phyloP scores from a whole-genome alignment of 2,797 vertebrate genomes.

The Euthynnus affinis region DNA sequence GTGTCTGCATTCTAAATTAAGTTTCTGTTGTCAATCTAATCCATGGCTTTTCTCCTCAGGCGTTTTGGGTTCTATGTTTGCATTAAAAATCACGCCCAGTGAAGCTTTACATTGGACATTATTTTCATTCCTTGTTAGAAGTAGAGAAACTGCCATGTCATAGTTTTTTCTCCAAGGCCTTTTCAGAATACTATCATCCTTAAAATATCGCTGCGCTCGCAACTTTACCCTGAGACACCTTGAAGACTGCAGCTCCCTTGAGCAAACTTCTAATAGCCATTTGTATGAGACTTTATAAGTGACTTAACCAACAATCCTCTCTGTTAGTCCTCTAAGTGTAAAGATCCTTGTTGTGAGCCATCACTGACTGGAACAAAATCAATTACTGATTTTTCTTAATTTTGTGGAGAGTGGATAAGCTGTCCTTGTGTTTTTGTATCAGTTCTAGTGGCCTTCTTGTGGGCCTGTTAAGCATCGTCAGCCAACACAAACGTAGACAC shows the following conservation, averaged over 20 bases:
- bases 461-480: constrained; percentile 44
- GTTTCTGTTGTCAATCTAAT: constrained; percentile 14
- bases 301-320: constrained; percentile 36
- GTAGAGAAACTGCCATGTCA: constrained; percentile 48
- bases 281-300: constrained; percentile 32
- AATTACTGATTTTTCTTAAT: constrained; percentile 16
- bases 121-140: constrained; percentile 44
- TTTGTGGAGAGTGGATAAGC: constrained; percentile 28
- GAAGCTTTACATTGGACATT: neutral
- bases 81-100: constrained; percentile 24
- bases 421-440: constrained; percentile 40
- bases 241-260: constrained; percentile 40
- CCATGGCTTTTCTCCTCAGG: neutral
- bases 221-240: constrained; percentile 53
- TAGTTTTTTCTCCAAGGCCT: constrained; percentile 47
- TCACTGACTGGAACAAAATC: constrained; percentile 44
- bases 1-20: constrained; percentile 6
- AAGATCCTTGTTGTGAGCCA: constrained; percentile 26
- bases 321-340: constrained; percentile 9
- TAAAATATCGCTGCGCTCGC: constrained; percentile 45
- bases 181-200: constrained; percentile 36
- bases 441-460: constrained; percentile 55
- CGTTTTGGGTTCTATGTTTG: neutral
- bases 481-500: constrained; percentile 19
- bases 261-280: constrained; percentile 30